phyloP scores from a whole-genome alignment of 2,888 invertebrate genomes.

The Phengaris alcon region DNA sequence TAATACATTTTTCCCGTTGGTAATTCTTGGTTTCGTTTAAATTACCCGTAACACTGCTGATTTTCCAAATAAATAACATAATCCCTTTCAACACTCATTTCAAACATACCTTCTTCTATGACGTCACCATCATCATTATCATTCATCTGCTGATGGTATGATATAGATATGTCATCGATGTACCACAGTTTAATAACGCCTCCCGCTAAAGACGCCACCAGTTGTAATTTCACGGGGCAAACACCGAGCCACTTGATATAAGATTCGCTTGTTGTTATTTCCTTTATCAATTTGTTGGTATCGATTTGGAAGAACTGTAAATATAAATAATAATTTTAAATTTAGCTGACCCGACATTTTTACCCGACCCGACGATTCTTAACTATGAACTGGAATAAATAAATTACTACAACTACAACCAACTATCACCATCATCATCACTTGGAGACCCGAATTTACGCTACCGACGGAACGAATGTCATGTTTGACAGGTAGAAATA shows the following conservation, averaged over 20 bases:
- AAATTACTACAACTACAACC: no score
- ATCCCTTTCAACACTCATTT: no score
- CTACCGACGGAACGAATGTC: no score
- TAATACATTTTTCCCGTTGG: no score
- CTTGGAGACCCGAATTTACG: no score
- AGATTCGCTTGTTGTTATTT: slow-evolving; percentile 65
- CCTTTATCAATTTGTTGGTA: slow-evolving; percentile 74
- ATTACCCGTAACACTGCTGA: no score
- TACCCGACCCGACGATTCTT: no score
- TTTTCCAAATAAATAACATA: no score
- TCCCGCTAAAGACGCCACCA: slow-evolving; percentile 79
- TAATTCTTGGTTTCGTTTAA: no score
- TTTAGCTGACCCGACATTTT: neutral
- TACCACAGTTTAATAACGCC: slow-evolving; percentile 81
- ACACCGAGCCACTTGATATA: slow-evolving; percentile 75
- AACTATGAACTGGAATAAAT: no score
- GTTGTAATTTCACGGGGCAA: slow-evolving; percentile 67
- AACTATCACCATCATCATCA: no score
- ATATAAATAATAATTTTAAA: slow-evolving; percentile 26
- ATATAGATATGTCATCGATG: slow-evolving; percentile 57
- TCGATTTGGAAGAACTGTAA: slow-evolving; percentile 80
- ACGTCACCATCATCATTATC: slow-evolving; percentile 51
- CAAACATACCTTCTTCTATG: slow-evolving; percentile 62
- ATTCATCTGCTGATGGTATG: neutral
- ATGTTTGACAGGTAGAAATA: no score